These are phyloP conservation scores for Pseudocheirus occidentalis DNA, from an alignment of 2,797 vertebrate genomes.

Conservation along the genomic window DNA sequence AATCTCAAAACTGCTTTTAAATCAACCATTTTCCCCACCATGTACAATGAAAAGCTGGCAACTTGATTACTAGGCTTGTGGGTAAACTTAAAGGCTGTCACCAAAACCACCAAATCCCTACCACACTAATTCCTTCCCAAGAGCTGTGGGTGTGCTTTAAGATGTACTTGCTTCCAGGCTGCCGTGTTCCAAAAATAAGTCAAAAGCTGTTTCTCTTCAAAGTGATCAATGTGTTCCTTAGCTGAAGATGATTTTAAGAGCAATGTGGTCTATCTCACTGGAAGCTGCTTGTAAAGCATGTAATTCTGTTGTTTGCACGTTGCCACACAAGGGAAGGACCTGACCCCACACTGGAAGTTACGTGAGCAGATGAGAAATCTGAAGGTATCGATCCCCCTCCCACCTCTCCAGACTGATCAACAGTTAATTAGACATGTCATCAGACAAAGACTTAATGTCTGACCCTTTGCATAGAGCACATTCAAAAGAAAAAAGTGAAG, in stretches of 20 bases:
- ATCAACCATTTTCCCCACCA: background rate
- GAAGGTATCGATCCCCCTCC: too few species aligned
- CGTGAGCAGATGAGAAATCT: background rate
- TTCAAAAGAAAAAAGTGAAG: background rate
- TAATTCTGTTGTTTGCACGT: background rate
- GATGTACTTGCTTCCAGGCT: background rate
- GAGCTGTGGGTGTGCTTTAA: background rate
- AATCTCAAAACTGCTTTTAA: background rate
- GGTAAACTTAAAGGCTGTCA: background rate
- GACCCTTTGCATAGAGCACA: background rate
- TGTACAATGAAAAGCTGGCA: background rate
- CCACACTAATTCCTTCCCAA: background rate
- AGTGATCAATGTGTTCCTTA: background rate
- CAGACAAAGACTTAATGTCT: too few species aligned
- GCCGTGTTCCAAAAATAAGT: background rate
- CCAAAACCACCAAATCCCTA: background rate
- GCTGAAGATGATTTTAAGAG: background rate
- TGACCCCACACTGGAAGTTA: background rate
- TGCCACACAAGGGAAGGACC: background rate
- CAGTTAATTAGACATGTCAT: too few species aligned
- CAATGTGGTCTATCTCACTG: background rate
- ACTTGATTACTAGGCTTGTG: background rate
- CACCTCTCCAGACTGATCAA: too few species aligned
- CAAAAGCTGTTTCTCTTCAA: background rate
- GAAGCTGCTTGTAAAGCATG: background rate